These are phyloP conservation scores for Diorhabda sublineata DNA, from an alignment of 1,140 invertebrate species.

Conservation along the genomic window DNA sequence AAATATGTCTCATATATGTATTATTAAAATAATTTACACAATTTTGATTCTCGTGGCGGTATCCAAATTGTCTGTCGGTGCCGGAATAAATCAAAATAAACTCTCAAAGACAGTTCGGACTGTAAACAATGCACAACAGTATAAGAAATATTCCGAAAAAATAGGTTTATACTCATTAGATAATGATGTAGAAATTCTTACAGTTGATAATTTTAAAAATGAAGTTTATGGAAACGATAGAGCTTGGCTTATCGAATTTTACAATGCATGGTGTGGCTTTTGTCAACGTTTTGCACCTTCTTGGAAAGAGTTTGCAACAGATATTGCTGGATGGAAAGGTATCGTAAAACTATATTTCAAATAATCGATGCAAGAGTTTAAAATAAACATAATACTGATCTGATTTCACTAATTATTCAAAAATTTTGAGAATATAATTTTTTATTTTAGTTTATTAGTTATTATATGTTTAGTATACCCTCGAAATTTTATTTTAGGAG, in stretches of 20 bases:
- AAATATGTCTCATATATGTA: background rate
- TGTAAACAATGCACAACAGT: constrained; percentile 15
- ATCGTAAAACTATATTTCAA: background rate
- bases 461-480: no score
- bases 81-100: background rate
- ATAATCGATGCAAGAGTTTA: no score
- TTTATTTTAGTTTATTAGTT: no score
- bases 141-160: constrained; percentile 23
- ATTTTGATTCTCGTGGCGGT: background rate
- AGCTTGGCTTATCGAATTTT: constrained; percentile 79
- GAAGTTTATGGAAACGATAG: constrained; percentile 56
- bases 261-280: constrained; percentile 85
- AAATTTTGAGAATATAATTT: no score
- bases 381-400: no score
- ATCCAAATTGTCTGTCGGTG: background rate
- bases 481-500: no score
- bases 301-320: constrained; percentile 68
- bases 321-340: constrained; percentile 55
- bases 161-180: constrained; percentile 56
- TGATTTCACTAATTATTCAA: no score
- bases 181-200: constrained; percentile 58
- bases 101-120: background rate
- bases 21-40: background rate
- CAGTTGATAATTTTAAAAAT: constrained; percentile 56
- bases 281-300: constrained; percentile 77